These are phyloP conservation scores for Drosophila malerkotliana DNA, from an alignment of 1,140 invertebrate genomes.

Conservation along the genomic window DNA sequence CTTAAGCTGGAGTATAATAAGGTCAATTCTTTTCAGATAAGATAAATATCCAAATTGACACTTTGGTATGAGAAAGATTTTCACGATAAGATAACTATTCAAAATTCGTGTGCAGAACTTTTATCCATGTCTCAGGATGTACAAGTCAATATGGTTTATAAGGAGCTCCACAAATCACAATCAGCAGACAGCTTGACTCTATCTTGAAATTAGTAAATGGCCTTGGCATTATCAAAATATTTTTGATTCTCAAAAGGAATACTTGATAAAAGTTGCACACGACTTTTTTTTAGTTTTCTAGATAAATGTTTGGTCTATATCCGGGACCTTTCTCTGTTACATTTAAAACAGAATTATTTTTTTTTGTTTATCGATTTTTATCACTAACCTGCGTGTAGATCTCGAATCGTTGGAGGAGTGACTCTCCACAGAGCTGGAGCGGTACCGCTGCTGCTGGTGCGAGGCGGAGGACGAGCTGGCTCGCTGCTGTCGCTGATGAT, in stretches of 20 bases:
- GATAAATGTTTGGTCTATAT: not conserved
- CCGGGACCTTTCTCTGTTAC: not conserved
- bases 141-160: not conserved
- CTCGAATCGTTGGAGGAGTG: conserved; percentile 92
- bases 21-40: not conserved
- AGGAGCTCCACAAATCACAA: conserved; percentile 11
- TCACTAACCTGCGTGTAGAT: conserved; percentile 86
- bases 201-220: conserved; percentile 10
- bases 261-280: conserved; percentile 16
- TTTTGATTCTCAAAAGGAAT: conserved; percentile 11
- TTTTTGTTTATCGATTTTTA: not conserved
- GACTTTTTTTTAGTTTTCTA: not conserved
- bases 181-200: conserved; percentile 9
- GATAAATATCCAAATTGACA: not conserved
- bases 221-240: conserved; percentile 10
- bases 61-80: conserved; percentile 3
- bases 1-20: not conserved
- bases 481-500: conserved; percentile 62
- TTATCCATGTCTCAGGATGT: conserved; percentile 5
- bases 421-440: conserved; percentile 91
- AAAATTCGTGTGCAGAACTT: not conserved
- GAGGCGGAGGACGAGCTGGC: conserved; percentile 67
- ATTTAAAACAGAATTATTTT: too few relatives aligned
- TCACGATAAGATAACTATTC: conserved; percentile 5
- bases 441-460: conserved; percentile 82